Conservation (phyloP, 2,113 vertebrate genomes). For the Neomonachus schauinslandi region DNA sequence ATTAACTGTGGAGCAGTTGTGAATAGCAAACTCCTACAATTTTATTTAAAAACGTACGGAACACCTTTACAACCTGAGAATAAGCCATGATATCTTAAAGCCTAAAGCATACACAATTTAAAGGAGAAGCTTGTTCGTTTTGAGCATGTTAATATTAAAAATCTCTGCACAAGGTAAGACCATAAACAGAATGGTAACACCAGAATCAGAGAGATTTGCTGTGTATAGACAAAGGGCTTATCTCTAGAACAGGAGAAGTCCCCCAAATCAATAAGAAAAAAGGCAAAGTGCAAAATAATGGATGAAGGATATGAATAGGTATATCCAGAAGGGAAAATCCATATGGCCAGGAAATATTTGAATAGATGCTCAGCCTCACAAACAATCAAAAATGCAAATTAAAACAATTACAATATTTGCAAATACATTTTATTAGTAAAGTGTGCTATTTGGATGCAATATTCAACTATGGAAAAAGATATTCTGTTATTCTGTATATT, state of each 20-base stretch:
- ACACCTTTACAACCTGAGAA: not conserved
- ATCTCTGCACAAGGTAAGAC: not conserved
- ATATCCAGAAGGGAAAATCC: not conserved
- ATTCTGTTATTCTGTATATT: not conserved
- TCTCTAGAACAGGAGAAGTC: not conserved
- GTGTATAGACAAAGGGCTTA: not conserved
- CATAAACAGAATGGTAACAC: not conserved
- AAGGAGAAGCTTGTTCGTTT: not conserved
- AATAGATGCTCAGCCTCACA: not conserved
- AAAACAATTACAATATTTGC: not conserved
- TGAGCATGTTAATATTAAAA: not conserved
- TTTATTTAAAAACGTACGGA: constrained; percentile 11
- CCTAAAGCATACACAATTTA: not conserved
- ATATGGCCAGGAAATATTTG: not conserved
- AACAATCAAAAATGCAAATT: not conserved
- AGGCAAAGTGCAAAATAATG: not conserved
- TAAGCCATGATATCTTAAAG: not conserved
- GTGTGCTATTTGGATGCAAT: not conserved
- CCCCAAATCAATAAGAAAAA: not conserved
- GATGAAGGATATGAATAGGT: not conserved
- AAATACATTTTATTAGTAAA: not conserved
- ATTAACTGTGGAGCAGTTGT: not conserved
- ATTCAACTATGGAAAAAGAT: not conserved
- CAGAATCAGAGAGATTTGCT: not conserved
- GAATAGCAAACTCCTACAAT: not conserved